Evolutionary conservation across 2,888 invertebrate genomes (phyloP), one percentile per base, ranked within the genome.

Genomic region (Brassicogethes aeneus): DNA sequence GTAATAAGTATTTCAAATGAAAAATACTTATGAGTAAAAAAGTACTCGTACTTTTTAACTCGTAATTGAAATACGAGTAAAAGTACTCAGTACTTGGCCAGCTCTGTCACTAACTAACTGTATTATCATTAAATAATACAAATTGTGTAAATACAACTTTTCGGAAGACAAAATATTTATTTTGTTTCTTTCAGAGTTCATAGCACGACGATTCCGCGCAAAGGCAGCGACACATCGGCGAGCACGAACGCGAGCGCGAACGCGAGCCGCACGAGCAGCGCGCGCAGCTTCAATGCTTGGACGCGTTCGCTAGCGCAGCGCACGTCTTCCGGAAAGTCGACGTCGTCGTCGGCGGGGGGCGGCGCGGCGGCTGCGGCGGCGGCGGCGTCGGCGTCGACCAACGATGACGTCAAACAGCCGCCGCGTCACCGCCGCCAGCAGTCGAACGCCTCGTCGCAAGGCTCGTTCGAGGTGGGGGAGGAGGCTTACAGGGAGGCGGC

Each of bases 371-470:
- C 67, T 68, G 70, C 69, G 66, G 70, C 66, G 66, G 63, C 68
- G 53, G 65, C 61, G 65, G 70, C 71, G 68, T 69, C 70, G 68
- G 71, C 70, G 47, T 66, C 70, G 46, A 45, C 52, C 72, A 57
- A 69, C 69, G 61, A 70, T 71, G 67, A 71, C 71, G n/a, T n/a
- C n/a, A n/a, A n/a, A n/a, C 63, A 71, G 71, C 66, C 70, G 71
- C 67, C 71, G 71, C 61, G 70, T 38, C 29, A 33, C 13, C 10
- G 17, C n/a, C 32, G 41, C 10, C 46, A 48, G 33, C 43, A 43
- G 39, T 49, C 58, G 34, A 55, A 52, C 51, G 53, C 60, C 32
- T 64, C 63, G 34, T 60, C 62, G 42, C 52, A 51, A 37, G 57
- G 60, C 37, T 60, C 63, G 47, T 64, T 61, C 54, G 66, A 66